Conservation (phyloP, 2,113 vertebrate genomes). For the Murina feae region DNA sequence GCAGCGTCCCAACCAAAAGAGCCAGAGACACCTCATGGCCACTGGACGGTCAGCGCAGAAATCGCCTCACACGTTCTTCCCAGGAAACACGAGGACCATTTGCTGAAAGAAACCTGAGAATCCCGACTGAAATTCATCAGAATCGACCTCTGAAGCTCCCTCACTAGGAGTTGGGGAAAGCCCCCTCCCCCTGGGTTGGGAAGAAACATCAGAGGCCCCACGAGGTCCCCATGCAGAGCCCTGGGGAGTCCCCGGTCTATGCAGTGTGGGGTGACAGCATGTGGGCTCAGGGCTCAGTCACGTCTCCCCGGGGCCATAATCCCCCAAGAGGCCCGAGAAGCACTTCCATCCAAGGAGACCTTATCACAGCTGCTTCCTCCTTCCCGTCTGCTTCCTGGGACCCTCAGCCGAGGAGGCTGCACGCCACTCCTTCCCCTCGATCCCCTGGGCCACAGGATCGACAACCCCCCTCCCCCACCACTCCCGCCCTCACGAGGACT, state of each 20-base stretch:
- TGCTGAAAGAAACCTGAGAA: not conserved
- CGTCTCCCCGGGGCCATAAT: not conserved
- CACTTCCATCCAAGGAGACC: not conserved
- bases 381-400: not conserved
- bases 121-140: not conserved
- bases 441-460: not conserved
- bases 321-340: not conserved
- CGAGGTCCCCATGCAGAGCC: not conserved
- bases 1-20: not conserved
- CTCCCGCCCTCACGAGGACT: rapidly evolving
- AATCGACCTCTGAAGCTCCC: not conserved
- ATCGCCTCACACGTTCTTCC: not conserved
- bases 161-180: not conserved
- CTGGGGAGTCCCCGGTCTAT: not conserved
- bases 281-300: not conserved
- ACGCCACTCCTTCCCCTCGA: too few relatives aligned
- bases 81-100: not conserved
- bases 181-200: too few relatives aligned
- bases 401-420: too few relatives aligned
- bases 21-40: not conserved
- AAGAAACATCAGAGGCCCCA: not conserved
- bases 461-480: not conserved
- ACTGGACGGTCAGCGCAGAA: not conserved
- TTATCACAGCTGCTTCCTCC: not conserved
- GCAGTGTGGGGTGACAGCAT: not conserved